A percentile compares a stretch with the other conserved stretches of the same genome.
phyloP scores from a whole-genome alignment of 2,797 vertebrate species.

The Heteromormyrus szaboi region DNA sequence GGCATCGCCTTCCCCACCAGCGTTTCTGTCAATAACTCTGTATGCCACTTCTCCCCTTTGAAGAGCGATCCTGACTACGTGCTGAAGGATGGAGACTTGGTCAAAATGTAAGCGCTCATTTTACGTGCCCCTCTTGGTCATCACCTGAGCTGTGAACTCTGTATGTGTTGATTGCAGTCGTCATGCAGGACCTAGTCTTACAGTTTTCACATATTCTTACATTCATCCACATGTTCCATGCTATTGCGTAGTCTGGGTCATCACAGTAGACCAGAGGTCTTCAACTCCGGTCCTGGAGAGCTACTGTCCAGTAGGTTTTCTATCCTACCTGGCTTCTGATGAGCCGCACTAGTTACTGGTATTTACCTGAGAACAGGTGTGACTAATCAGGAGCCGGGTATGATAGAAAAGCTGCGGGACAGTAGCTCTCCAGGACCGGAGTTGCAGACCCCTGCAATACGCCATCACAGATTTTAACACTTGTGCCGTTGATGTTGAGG shows the following conservation, averaged over 20 bases:
- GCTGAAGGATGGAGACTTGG: constrained; percentile 85
- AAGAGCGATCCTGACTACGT: constrained; percentile 89
- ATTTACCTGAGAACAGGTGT: not conserved
- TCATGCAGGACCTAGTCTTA: not conserved
- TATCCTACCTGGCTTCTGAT: not conserved
- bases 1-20: constrained; percentile 95
- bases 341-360: not conserved
- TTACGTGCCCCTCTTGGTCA: constrained; percentile 8
- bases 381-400: not conserved
- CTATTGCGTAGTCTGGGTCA: not conserved
- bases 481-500: not conserved
- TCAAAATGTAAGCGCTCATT: constrained; percentile 82
- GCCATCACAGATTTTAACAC: not conserved
- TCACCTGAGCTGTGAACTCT: not conserved
- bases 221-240: not conserved
- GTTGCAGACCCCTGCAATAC: not conserved
- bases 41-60: constrained; percentile 94
- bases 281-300: not conserved
- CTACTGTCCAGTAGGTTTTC: not conserved
- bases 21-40: constrained; percentile 93
- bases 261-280: not conserved
- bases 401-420: not conserved
- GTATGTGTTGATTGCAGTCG: not conserved
- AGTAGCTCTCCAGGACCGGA: not conserved
- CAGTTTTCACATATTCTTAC: not conserved